Percentiles rank a stretch among this genome's conserved stretches.
phyloP scores from a whole-genome alignment of 1,140 invertebrate genomes.

The Eriocheir sinensis region DNA sequence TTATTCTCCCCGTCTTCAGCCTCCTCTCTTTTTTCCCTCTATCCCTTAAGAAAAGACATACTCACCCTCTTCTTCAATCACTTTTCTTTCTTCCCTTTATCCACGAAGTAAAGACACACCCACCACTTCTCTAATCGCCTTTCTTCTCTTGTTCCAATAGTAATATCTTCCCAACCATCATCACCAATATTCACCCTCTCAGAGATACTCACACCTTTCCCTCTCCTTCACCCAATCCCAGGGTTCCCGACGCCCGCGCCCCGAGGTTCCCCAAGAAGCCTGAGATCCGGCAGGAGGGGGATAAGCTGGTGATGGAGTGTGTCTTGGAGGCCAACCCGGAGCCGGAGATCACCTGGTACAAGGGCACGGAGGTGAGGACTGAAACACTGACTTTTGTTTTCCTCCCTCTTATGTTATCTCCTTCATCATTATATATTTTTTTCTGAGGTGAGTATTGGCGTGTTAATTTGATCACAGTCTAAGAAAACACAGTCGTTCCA shows the following conservation, averaged over 20 bases:
- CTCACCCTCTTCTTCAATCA: neutral
- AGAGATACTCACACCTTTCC: neutral
- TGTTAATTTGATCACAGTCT: no score
- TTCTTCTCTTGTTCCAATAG: no score
- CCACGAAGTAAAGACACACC: no score
- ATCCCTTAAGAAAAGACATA: neutral
- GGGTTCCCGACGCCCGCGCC: slow-evolving; percentile 96
- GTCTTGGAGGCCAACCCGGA: slow-evolving; percentile 96
- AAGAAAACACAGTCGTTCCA: no score
- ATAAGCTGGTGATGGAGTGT: slow-evolving; percentile 97
- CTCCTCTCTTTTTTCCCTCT: neutral
- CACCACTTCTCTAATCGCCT: no score
- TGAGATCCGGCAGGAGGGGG: slow-evolving; percentile 96
- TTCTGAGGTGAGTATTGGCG: no score
- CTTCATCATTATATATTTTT: neutral
- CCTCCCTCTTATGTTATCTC: neutral
- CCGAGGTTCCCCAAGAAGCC: slow-evolving; percentile 98
- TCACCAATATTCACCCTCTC: neutral
- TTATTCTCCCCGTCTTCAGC: neutral
- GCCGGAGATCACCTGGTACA: slow-evolving; percentile 97
- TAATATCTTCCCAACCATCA: neutral
- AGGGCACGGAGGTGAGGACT: slow-evolving; percentile 79
- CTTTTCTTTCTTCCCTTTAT: neutral
- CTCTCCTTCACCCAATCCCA: slow-evolving; percentile 81
- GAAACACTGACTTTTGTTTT: neutral